Evolutionary conservation across 2,888 invertebrate species (phyloP), one percentile per base, ranked within the genome.

Genomic region (Axea sp.): DNA sequence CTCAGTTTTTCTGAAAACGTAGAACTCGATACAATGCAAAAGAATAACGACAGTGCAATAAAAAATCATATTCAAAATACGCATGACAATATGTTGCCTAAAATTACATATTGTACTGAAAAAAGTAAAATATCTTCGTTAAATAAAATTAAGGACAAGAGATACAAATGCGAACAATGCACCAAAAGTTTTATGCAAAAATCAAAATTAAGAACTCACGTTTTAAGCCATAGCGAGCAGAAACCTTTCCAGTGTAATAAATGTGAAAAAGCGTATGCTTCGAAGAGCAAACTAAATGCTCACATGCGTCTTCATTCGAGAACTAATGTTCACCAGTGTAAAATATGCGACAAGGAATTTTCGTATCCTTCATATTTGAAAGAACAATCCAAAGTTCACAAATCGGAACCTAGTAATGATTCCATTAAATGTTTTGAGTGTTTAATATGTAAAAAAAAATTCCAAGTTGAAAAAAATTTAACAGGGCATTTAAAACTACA

Each of bases 341-440:
- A 80, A 22, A 73, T 87, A 4, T 88, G 88, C 71, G 82, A 86
- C 8, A 88, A 88, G 69, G 81, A 82, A 28, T 88, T 88, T 72
- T 75, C 87, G 0, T 88, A 87, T 76, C 88, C 87, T 0, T 88
- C 88, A 0, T 87, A 88, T 39, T 75, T 88, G 8, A 82, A 80
- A 31, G 86, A 88, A 11, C 88, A 88, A 31, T 45, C 80, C 43
- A 87, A 86, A 49, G 81, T 82, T 2, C 88, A 88, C 55, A 76
- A 81, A 12, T 65, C 76, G 8, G 73, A 76, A 6, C 7, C 51
- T 0, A 78, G 62, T 17, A 55, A 3, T 12, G 31, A 69, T 2
- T 3, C 30, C 2, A 19, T 9, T 0, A 79, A 78, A 19, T 1
- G 7, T 7, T 86, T 81, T 68, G 83, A 86, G 45, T 87, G 87